Conservation (phyloP, 2,113 vertebrate species). For the Passer montanus region DNA sequence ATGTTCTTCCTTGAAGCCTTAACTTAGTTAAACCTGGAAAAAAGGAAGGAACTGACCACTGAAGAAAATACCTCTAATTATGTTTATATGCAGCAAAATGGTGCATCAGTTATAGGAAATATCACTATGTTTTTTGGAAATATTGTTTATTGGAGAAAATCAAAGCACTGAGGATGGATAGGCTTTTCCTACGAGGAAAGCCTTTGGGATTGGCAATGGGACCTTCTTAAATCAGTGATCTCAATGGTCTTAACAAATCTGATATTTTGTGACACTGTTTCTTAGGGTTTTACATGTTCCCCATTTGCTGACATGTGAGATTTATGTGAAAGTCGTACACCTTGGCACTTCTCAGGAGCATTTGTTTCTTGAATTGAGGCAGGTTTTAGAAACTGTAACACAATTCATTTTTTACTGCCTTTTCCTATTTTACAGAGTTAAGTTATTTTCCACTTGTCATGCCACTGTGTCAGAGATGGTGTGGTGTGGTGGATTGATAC, state of each 20-base stretch:
- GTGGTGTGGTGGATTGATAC: constrained; percentile 12
- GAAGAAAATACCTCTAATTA: neutral
- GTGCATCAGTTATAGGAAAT: neutral
- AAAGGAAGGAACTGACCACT: neutral
- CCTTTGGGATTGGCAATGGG: neutral
- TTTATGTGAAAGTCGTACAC: constrained; percentile 28
- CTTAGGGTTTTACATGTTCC: constrained; percentile 11
- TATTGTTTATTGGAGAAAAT: neutral
- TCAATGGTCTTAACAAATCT: neutral
- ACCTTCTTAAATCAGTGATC: neutral
- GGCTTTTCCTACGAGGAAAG: neutral
- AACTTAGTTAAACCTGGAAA: neutral
- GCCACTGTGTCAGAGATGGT: constrained; percentile 14
- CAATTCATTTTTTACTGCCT: constrained; percentile 61
- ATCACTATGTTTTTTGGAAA: neutral
- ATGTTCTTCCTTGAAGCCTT: neutral
- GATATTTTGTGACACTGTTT: neutral
- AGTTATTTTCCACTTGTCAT: constrained; percentile 56
- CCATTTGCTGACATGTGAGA: neutral
- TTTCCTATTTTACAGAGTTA: constrained; percentile 35
- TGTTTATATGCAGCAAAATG: neutral
- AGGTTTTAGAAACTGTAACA: constrained; percentile 51
- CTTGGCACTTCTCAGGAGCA: neutral
- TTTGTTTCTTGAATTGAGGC: constrained; percentile 51
- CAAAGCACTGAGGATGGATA: neutral